Conservation (phyloP, 2,113 vertebrate species). For the Paramisgurnus dabryanus region DNA sequence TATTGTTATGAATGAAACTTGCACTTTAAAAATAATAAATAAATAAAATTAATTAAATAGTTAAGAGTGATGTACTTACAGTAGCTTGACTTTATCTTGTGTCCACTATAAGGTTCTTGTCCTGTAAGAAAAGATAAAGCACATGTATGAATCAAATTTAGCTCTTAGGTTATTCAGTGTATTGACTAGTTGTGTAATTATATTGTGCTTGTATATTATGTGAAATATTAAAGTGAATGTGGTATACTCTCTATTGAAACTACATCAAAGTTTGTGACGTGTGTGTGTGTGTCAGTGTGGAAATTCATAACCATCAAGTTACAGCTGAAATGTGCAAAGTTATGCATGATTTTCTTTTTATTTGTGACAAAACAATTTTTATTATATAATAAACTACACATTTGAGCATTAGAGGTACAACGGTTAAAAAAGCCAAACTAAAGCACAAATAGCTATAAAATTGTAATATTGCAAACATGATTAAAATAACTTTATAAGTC, state of each 20-base stretch:
- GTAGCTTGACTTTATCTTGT: background rate
- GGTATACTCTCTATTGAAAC: background rate
- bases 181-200: background rate
- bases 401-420: background rate
- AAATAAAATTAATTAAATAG: background rate
- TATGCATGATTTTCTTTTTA: background rate
- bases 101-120: constrained; percentile 1
- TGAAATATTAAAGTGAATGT: background rate
- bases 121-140: constrained; percentile 23
- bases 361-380: background rate
- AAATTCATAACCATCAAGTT: background rate
- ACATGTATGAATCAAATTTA: constrained; percentile 17
- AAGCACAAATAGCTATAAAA: background rate
- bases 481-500: background rate
- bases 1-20: background rate
- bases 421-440: background rate
- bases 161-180: background rate
- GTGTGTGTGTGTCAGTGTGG: background rate
- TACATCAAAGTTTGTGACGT: background rate
- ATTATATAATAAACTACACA: background rate
- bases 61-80: constrained; percentile 9
- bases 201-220: background rate
- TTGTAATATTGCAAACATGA: background rate
- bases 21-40: too few species aligned
- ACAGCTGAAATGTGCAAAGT: background rate